Conservation (phyloP, 1,140 invertebrate genomes). For the Zaprionus tsacasi region DNA sequence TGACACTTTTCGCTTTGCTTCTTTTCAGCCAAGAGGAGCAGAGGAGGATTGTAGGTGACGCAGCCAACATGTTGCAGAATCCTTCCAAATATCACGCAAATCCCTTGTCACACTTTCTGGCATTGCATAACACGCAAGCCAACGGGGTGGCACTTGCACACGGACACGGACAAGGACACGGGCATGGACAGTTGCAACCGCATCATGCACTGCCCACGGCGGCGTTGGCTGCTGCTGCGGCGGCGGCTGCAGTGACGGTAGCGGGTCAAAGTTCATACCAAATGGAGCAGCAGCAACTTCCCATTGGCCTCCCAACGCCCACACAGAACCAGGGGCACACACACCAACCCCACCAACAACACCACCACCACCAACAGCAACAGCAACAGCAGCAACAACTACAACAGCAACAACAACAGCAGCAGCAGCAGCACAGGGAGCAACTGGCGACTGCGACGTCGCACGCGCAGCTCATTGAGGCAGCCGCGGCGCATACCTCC, state of each 20-base stretch:
- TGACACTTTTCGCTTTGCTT: constrained; percentile 38
- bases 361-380: constrained; percentile 17
- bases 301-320: constrained; percentile 56
- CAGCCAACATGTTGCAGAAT: constrained; percentile 79
- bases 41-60: neutral
- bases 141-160: constrained; percentile 48
- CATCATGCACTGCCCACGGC: constrained; percentile 70
- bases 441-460: constrained; percentile 76
- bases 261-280: constrained; percentile 80
- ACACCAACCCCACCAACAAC: constrained; percentile 30
- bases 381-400: constrained; percentile 42
- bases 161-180: constrained; percentile 22
- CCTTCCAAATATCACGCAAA: constrained; percentile 84
- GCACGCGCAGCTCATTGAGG: constrained; percentile 75
- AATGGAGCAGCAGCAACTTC: constrained; percentile 69
- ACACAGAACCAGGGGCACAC: constrained; percentile 38
- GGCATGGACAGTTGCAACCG: constrained; percentile 60
- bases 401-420: constrained; percentile 36
- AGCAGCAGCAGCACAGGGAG: constrained; percentile 56
- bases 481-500: constrained; percentile 79
- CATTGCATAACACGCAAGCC: constrained; percentile 81
- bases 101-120: constrained; percentile 83
- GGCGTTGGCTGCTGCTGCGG: constrained; percentile 66
- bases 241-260: constrained; percentile 58
- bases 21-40: constrained; percentile 32